A percentile compares a stretch with the other conserved stretches of the same genome.
Conservation (phyloP, 2,888 invertebrate genomes). For the Halocaridina rubra region DNA sequence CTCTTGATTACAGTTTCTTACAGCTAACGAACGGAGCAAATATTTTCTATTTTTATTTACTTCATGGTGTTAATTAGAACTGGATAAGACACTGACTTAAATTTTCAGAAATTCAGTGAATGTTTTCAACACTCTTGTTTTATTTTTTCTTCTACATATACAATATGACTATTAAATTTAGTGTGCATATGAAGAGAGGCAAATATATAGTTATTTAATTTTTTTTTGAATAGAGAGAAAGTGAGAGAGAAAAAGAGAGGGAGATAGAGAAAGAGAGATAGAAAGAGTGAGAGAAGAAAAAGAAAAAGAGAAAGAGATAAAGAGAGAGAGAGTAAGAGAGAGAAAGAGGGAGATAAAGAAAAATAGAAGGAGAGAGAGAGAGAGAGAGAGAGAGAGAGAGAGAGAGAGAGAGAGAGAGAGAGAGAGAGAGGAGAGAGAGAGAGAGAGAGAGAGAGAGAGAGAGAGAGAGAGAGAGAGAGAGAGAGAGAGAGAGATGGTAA, state of each 20-base stretch:
- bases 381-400: neutral
- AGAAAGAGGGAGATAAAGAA: neutral
- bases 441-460: neutral
- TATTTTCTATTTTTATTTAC: neutral
- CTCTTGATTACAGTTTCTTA: neutral
- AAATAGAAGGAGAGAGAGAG: neutral
- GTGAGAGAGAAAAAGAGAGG: neutral
- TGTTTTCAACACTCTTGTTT: no score
- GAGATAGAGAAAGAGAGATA: neutral
- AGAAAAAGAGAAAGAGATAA: neutral
- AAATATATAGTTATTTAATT: neutral
- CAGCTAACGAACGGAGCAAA: neutral
- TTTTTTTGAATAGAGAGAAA: neutral
- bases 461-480: conserved; percentile 3
- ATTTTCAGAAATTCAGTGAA: no score
- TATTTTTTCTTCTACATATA: no score
- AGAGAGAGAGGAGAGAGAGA: neutral
- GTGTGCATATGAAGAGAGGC: neutral
- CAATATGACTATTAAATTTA: no score
- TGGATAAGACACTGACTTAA: no score
- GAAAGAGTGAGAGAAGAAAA: neutral
- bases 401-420: no score
- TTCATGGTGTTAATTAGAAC: neutral
- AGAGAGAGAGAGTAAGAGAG: neutral
- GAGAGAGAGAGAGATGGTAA: conserved; percentile 15